Evolutionary conservation across 2,113 vertebrate genomes (phyloP).

Genomic region (Paramormyrops kingsleyae): DNA sequence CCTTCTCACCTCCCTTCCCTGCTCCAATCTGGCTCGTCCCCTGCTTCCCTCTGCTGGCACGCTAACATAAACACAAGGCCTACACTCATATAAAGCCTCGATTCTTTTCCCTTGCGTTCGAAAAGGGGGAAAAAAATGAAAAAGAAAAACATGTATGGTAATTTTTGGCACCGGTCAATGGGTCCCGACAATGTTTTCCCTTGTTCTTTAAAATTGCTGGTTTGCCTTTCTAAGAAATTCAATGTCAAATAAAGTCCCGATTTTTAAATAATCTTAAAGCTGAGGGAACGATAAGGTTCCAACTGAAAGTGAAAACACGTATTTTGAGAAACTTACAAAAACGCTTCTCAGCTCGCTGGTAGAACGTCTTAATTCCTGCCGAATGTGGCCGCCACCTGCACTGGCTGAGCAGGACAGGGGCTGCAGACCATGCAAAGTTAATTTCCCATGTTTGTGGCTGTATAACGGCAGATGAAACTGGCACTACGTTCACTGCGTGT

Average conservation of each 20-base stretch:
- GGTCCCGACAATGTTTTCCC: slow-evolving; percentile 26
- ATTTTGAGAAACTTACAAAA: slow-evolving; percentile 8
- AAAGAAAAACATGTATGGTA: slow-evolving; percentile 34
- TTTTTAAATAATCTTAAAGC: slow-evolving; percentile 3
- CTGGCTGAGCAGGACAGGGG: background rate
- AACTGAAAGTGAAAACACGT: slow-evolving; percentile 4
- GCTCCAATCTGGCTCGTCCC: slow-evolving; percentile 3
- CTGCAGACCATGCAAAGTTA: background rate
- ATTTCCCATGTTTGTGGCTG: background rate
- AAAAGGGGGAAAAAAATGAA: slow-evolving; percentile 20
- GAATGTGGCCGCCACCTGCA: background rate
- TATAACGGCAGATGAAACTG: background rate
- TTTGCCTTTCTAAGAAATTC: slow-evolving; percentile 23
- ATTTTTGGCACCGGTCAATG: slow-evolving; percentile 27
- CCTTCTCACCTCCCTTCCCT: slow-evolving; percentile 20
- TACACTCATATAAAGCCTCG: slow-evolving; percentile 23
- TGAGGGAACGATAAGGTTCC: background rate
- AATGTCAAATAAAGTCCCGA: slow-evolving; percentile 25
- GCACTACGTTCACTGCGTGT: background rate
- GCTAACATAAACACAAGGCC: slow-evolving; percentile 33
- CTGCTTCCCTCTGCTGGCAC: slow-evolving; percentile 7
- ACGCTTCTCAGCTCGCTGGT: background rate
- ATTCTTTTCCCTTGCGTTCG: slow-evolving; percentile 28
- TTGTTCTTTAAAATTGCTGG: slow-evolving; percentile 33
- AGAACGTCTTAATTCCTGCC: background rate